Base-by-base conservation (phyloP, 2,113 vertebrate genomes). In the Oncorhynchus nerka region DNA sequence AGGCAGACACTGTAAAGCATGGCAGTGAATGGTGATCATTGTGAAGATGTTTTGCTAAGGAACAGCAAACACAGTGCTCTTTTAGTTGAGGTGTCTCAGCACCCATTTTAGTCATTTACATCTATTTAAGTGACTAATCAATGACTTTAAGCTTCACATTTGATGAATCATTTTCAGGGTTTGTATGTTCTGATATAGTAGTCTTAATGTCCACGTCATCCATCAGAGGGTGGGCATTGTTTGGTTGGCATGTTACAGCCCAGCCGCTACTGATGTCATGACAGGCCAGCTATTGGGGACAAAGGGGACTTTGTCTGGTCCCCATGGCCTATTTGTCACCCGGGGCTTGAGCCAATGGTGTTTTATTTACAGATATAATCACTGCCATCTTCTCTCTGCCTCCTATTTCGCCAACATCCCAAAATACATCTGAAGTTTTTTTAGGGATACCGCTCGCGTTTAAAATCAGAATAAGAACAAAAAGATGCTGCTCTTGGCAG, bases 21-120 rank as follows among this genome's bases (percentile, higher is more conserved):
- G 74, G 70, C 68, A 66, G 68, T 92, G 83, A 92, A 92, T 90
- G 39, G 84, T 61, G 61, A 61, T 73, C 89, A 85, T 93, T 93
- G 91, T 94, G 51, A 77, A 62, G 75, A 79, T 79, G 70, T 72
- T 78, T 55, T 66, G 74, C 75, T 72, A 28, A 39, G 70, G 71
- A 82, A 74, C 75, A 80, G 28, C 57, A 48, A 20, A 51, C 30
- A 70, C 34, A 13, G 48, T 68, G n/a, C n/a, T 62, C 69, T 45
- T 45, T 11, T 67, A 62, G 49, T 61, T 79, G 67, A 67, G 66
- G 48, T 61, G 28, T 61, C 59, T 4, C 59, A 62, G n/a, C 51
- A 4, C 3, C 51, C 51, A 15, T 55, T 16, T 55, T 55, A 55
- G 51, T 55, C 13, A 15, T 55, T 55, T 19, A 19, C 51, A 62